These are phyloP conservation scores for Lithophane ornitopus DNA, from an alignment of 2,888 invertebrate species.

Conservation along the genomic window DNA sequence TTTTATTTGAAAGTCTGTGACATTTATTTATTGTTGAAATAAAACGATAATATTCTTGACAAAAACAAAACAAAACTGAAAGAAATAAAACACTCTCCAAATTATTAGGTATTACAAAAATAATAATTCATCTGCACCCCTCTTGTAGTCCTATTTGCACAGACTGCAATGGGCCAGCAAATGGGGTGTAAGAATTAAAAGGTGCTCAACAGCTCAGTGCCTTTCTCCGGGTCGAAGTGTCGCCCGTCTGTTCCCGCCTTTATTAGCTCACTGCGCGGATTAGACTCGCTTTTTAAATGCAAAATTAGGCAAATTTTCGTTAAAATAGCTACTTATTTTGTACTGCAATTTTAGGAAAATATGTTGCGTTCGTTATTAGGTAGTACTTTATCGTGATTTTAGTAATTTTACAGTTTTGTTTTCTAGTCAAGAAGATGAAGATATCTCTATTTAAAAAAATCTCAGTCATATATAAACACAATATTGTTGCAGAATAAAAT, in stretches of 20 bases:
- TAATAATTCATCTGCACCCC: constrained; percentile 58
- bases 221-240: constrained; percentile 54
- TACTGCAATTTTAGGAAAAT: constrained; percentile 39
- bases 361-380: neutral
- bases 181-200: constrained; percentile 90
- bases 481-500: too few species aligned
- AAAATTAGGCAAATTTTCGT: constrained; percentile 72
- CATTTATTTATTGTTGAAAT: neutral
- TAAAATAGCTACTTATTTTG: constrained; percentile 20
- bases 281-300: constrained; percentile 74
- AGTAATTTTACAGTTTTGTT: neutral
- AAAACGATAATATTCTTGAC: neutral
- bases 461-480: too few species aligned
- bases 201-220: constrained; percentile 76
- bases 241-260: constrained; percentile 77
- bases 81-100: neutral
- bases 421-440: too few species aligned
- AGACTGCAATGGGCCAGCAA: constrained; percentile 80
- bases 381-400: neutral
- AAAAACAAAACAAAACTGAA: neutral
- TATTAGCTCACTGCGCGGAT: constrained; percentile 78
- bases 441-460: too few species aligned
- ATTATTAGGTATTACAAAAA: neutral
- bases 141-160: constrained; percentile 66
- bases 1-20: neutral